These are phyloP conservation scores for Agrilus cyanescens DNA, from an alignment of 2,888 invertebrate genomes.

Conservation along the genomic window DNA sequence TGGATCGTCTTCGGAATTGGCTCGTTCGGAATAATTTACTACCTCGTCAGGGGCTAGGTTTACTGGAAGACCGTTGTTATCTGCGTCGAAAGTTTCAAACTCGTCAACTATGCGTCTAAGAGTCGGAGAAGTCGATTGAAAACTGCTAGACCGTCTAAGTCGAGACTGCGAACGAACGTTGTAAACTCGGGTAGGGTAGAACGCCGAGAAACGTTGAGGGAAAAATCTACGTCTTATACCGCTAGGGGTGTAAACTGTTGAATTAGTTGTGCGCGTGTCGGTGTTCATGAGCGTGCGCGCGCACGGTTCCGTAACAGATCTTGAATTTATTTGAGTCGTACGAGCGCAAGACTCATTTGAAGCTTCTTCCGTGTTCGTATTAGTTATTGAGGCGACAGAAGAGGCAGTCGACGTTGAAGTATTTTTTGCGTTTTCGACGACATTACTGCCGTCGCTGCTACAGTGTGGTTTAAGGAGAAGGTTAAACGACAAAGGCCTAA, in stretches of 20 bases:
- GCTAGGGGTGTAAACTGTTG: constrained; percentile 20
- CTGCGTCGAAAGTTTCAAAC: constrained; percentile 4
- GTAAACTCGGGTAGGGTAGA: constrained; percentile 29
- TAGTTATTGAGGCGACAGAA: neutral
- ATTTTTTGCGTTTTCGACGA: neutral
- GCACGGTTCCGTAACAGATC: constrained; percentile 7
- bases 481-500: too few species aligned
- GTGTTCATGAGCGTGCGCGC: constrained; percentile 12
- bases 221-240: constrained; percentile 23
- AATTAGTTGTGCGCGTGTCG: constrained; percentile 17
- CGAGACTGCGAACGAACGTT: constrained; percentile 19
- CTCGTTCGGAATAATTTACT: constrained; percentile 31
- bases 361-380: neutral
- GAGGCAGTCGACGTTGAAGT: neutral
- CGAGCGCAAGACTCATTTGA: neutral
- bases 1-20: constrained; percentile 25
- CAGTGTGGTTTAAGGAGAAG: too few species aligned
- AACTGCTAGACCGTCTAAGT: constrained; percentile 6
- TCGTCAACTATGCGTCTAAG: constrained; percentile 8
- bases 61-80: constrained; percentile 1
- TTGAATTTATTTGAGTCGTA: constrained; percentile 1
- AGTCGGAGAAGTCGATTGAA: constrained; percentile 3
- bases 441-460: neutral
- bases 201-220: constrained; percentile 27
- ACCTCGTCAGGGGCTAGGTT: constrained; percentile 28